Evolutionary conservation across 2,797 vertebrate genomes (phyloP), one percentile per base, ranked within the genome.

Genomic region (Pseudomugil tenellus): DNA sequence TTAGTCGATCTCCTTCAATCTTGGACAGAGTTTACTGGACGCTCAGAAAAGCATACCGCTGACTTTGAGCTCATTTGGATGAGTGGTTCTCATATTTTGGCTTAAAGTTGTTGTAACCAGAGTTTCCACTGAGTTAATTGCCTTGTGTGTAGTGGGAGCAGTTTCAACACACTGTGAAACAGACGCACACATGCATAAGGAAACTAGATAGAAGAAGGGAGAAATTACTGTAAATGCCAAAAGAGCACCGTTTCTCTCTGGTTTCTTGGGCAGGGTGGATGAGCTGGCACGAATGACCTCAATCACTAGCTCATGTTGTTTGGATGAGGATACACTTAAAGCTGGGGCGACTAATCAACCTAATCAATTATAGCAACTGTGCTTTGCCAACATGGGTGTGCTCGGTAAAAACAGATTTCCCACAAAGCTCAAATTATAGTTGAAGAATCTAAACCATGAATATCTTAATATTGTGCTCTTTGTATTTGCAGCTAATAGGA

Each of bases 261-360:
- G 39, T 14, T 46, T 60, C 39, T 46, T 31, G 39, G 39, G 58
- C 39, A 31, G 37, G 23, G 21, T 25, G 48, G 57, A 58, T 39
- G 57, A 41, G 57, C 57, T n/a, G 25, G 56, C 25, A 52, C 14
- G 25, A 58, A 35, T 37, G 34, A 58, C 55, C 55, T 58, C 26
- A 46, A 48, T 32, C 39, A 31, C 17, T 46, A 12, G 28, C 58
- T 60, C 58, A 19, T 53, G 26, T 39, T 60, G 58, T 60, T 60
- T 32, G 58, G 41, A 48, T 46, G 41, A 60, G 41, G 26, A 46
- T n/a, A 46, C 41, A 13, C 17, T 46, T 60, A 60, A 32, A 6
- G 39, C 17, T 14, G 26, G 41, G 39, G 26, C 41, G 19, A 60
- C 41, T 60, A 39, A 58, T 58, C 56, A 58, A 26, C 34, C 13